A percentile compares a stretch with the other conserved stretches of the same genome.
These are phyloP conservation scores for Girardinus metallicus DNA, from an alignment of 2,797 vertebrate genomes.

Conservation along the genomic window DNA sequence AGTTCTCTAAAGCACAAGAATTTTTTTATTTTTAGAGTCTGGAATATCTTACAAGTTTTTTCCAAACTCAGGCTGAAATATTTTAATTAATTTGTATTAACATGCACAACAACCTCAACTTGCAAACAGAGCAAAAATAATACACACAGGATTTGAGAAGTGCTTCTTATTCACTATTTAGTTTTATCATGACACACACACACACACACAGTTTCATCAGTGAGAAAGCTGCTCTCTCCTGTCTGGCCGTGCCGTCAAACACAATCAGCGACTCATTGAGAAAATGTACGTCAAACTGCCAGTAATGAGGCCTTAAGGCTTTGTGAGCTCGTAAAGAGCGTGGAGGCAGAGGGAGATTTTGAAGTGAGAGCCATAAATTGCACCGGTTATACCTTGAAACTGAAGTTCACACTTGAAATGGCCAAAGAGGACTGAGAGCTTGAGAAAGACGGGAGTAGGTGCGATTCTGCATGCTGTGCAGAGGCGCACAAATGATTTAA, in stretches of 20 bases:
- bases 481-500: not conserved
- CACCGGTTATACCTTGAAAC: constrained; percentile 24
- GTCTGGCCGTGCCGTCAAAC: constrained; percentile 24
- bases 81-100: not conserved
- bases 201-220: constrained; percentile 15
- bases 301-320: constrained; percentile 32
- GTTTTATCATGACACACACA: not conserved
- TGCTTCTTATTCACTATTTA: constrained; percentile 4
- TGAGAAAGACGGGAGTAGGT: not conserved
- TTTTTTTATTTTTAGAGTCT: not conserved
- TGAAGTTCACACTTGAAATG: constrained; percentile 22
- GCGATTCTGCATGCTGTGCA: constrained; percentile 6
- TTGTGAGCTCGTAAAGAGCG: constrained; percentile 27
- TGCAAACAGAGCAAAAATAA: not conserved
- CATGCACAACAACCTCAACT: not conserved
- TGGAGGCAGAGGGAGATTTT: not conserved
- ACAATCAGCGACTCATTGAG: constrained; percentile 9
- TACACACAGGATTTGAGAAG: not conserved
- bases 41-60: not conserved
- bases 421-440: constrained; percentile 2
- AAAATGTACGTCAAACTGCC: constrained; percentile 38
- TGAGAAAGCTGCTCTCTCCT: constrained; percentile 38
- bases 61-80: not conserved
- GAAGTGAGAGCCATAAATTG: constrained; percentile 27
- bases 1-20: not conserved